These are phyloP conservation scores for Isichthys henryi DNA, from an alignment of 2,113 vertebrate genomes.

Conservation along the genomic window DNA sequence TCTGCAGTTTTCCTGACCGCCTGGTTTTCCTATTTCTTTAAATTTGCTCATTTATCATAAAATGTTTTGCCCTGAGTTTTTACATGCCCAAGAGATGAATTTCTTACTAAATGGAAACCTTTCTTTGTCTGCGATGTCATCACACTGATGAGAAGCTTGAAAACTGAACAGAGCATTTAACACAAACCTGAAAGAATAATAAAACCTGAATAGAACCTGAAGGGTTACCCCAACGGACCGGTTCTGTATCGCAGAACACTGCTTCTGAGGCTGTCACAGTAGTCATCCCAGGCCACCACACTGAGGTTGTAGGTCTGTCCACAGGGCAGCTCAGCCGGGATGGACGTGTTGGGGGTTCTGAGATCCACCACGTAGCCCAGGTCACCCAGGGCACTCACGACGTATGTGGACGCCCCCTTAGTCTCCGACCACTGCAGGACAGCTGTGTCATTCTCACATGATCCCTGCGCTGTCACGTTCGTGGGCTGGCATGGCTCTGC, in stretches of 20 bases:
- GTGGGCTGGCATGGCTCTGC: constrained; percentile 59
- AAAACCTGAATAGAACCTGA: neutral
- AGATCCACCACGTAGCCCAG: constrained; percentile 44
- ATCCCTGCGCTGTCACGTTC: constrained; percentile 35
- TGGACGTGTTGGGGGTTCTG: constrained; percentile 34
- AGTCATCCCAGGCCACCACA: constrained; percentile 39
- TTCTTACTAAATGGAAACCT: neutral
- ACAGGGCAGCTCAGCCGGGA: constrained; percentile 48
- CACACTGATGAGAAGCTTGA: neutral
- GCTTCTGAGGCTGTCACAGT: constrained; percentile 48
- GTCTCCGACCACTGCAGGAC: constrained; percentile 48
- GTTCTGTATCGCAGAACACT: constrained; percentile 38
- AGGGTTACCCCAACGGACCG: constrained; percentile 38
- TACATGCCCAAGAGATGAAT: neutral
- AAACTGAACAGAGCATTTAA: neutral
- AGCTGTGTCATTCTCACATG: constrained; percentile 49
- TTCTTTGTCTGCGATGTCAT: neutral
- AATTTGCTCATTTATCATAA: neutral
- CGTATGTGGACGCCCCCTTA: constrained; percentile 47
- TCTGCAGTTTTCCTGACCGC: constrained; percentile 36
- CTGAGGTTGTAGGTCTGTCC: constrained; percentile 58
- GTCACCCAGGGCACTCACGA: constrained; percentile 42
- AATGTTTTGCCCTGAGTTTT: neutral
- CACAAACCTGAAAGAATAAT: neutral
- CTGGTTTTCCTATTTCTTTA: neutral